Conservation (phyloP, 2,113 vertebrate genomes). For the Xyliphius kryptos region DNA sequence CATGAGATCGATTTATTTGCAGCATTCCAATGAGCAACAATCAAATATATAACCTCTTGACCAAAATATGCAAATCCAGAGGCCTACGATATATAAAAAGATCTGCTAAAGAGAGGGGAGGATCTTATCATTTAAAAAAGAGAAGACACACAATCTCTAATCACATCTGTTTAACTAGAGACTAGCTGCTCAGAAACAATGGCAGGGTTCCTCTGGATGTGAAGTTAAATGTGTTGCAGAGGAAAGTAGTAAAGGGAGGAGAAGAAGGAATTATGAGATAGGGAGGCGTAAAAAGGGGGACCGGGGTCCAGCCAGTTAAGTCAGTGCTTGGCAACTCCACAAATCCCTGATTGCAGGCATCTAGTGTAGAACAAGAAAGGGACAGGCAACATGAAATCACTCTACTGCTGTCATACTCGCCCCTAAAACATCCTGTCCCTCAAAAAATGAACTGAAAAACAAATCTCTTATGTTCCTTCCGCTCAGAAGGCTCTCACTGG, state of each 20-base stretch:
- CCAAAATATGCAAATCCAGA: not conserved
- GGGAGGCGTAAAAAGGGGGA: not conserved
- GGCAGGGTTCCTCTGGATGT: conserved; percentile 41
- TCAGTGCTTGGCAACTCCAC: conserved; percentile 5
- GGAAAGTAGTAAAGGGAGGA: conserved; percentile 9
- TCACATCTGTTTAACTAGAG: conserved; percentile 50
- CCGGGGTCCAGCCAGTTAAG: conserved; percentile 6
- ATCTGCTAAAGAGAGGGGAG: conserved; percentile 24
- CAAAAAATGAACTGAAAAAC: conserved; percentile 25
- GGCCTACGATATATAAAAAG: conserved; percentile 6
- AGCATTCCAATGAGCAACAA: conserved; percentile 1
- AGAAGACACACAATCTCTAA: conserved; percentile 49
- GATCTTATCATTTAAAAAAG: too few species aligned
- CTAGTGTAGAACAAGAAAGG: not conserved
- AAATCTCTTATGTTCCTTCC: conserved; percentile 4
- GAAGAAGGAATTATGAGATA: not conserved
- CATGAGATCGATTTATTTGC: not conserved
- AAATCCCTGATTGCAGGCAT: conserved; percentile 1
- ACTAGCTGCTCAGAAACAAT: conserved; percentile 51
- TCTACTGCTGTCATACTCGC: conserved; percentile 13
- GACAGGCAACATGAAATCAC: conserved; percentile 24
- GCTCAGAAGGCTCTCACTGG: not conserved
- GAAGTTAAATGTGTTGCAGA: conserved; percentile 13
- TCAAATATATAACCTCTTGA: too few species aligned
- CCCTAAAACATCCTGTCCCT: conserved; percentile 20